Base-by-base conservation (phyloP, 35 echinoderm and acorn worm genomes). In the Lytechinus variegatus region DNA sequence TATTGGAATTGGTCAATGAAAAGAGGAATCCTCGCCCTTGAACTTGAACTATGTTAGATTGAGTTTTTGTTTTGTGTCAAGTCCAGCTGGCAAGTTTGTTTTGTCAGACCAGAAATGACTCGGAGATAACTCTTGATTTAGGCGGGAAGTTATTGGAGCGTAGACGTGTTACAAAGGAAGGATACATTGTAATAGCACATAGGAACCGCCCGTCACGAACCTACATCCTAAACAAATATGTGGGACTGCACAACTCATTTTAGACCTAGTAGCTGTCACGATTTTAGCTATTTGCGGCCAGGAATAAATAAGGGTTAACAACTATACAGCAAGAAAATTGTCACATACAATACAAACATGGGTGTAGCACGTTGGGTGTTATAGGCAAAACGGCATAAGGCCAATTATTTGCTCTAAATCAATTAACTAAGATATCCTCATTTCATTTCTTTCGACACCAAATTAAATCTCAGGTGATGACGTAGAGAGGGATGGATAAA, bases 191-290 rank as follows among this genome's bases (percentile, higher is more conserved):
- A 90, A 90, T 90, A 3, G 88, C 88, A 12, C 52, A 54, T 44
- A 90, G 88, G 88, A 90, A 90, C 88, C 88, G 88, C 88, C 88
- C 52, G 88, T 90, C 88, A 90, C 88, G 88, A 52, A 52, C 88
- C 88, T 5, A 54, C 88, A 90, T 90, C 88, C 88, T 90, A 90
- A 90, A 90, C 88, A 28, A 52, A 90, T 54, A 90, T 44, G 52
- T 52, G 88, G 52, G 88, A 90, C 88, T 52, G 66, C 66, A 79
- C 88, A 52, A 33, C 29, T 90, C 88, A 29, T 29, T 90, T 90
- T 54, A 90, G 29, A 33, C 52, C 2, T 54, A 29, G 56, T 11
- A n/a, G n/a, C 88, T 90, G 66, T 79, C 66, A 79, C 66, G 66
- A 24, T 24, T 79, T 4, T 16, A 79, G 66, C 19, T 16, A 19